These are phyloP conservation scores for Nerophis lumbriciformis DNA, from an alignment of 2,113 vertebrate genomes.

Conservation along the genomic window DNA sequence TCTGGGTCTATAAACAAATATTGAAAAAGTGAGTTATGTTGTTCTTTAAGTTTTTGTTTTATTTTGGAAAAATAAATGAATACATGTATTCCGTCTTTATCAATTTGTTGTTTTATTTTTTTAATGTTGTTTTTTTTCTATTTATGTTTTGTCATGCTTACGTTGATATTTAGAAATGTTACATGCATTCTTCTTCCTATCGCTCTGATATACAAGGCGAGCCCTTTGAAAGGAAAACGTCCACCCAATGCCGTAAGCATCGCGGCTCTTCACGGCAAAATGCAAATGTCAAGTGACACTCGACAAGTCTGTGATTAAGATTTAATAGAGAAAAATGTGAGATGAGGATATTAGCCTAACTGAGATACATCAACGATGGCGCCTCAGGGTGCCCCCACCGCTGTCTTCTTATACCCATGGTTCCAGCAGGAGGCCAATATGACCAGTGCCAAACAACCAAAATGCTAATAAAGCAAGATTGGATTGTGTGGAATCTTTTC, in stretches of 20 bases:
- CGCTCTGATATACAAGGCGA: constrained; percentile 38
- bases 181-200: constrained; percentile 8
- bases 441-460: constrained; percentile 1
- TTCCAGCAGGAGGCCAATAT: constrained; percentile 17
- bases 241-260: constrained; percentile 27
- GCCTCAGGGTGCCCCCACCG: constrained; percentile 33
- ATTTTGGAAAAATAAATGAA: too few relatives aligned
- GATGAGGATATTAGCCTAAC: constrained; percentile 64
- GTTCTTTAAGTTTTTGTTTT: too few relatives aligned
- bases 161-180: not conserved
- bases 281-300: constrained; percentile 76
- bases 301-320: constrained; percentile 71
- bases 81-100: too few relatives aligned
- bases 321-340: constrained; percentile 73
- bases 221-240: constrained; percentile 47
- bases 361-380: constrained; percentile 61
- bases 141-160: not conserved
- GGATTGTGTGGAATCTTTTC: not conserved
- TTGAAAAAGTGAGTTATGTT: too few relatives aligned
- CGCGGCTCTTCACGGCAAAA: constrained; percentile 40
- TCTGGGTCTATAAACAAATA: too few relatives aligned
- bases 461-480: constrained; percentile 10
- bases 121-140: too few relatives aligned
- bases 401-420: constrained; percentile 17
- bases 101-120: too few relatives aligned